These are phyloP conservation scores for Pogonomyrmex californicus DNA, from an alignment of 1,140 invertebrate genomes.

Conservation along the genomic window DNA sequence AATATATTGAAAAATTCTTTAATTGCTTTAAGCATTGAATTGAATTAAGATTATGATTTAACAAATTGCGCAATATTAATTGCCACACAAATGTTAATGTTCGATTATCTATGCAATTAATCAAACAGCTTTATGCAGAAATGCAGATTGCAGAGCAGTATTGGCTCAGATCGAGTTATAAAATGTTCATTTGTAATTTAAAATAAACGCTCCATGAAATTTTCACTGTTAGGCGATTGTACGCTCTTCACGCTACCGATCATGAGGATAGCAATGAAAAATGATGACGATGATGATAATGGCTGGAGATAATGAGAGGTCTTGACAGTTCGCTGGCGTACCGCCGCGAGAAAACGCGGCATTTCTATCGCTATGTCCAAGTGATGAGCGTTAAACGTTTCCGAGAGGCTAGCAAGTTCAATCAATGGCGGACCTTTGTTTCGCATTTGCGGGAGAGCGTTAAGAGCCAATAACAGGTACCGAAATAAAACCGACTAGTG, in stretches of 20 bases:
- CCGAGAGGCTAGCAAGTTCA: constrained; percentile 78
- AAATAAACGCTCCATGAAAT: constrained; percentile 41
- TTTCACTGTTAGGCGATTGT: constrained; percentile 33
- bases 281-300: constrained; percentile 21
- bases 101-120: not conserved
- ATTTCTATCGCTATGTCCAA: constrained; percentile 46
- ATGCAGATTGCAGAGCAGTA: not conserved
- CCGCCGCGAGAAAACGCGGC: constrained; percentile 16
- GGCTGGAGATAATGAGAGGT: constrained; percentile 63
- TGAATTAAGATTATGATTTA: not conserved
- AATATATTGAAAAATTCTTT: not conserved
- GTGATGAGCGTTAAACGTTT: constrained; percentile 78
- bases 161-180: not conserved
- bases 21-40: not conserved
- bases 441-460: constrained; percentile 71
- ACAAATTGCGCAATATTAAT: not conserved
- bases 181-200: constrained; percentile 36
- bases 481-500: constrained; percentile 83
- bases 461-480: constrained; percentile 75
- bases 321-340: constrained; percentile 26
- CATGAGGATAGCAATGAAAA: constrained; percentile 22
- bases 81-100: not conserved
- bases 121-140: not conserved
- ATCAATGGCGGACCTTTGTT: constrained; percentile 82
- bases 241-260: constrained; percentile 37